Evolutionary conservation across 2,113 vertebrate genomes (phyloP).

Genomic region (Pterocles burchelli): DNA sequence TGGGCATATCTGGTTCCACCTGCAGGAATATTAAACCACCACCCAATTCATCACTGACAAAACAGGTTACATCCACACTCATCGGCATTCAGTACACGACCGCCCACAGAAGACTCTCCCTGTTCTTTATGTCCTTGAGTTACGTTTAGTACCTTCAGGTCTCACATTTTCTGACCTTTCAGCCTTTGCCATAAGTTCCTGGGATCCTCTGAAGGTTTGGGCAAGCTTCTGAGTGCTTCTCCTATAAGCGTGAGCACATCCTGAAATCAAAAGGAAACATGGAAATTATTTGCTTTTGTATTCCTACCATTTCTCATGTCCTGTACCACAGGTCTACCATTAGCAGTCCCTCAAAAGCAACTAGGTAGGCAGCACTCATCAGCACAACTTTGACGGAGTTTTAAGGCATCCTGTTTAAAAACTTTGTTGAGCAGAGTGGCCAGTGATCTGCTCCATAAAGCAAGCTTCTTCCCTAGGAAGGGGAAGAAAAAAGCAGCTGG

Average conservation of each 20-base stretch:
- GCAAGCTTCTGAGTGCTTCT: constrained; percentile 62
- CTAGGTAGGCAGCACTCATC: not conserved
- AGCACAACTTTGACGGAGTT: not conserved
- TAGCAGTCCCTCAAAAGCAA: not conserved
- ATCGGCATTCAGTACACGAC: not conserved
- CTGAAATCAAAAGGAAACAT: not conserved
- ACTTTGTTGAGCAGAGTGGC: not conserved
- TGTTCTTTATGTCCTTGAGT: not conserved
- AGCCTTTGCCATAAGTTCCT: constrained; percentile 73
- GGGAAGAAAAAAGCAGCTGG: not conserved
- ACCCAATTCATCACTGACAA: not conserved
- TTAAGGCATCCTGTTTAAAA: not conserved
- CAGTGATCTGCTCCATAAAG: not conserved
- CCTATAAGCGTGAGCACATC: constrained; percentile 45
- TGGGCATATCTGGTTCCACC: not conserved
- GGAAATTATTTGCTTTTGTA: not conserved
- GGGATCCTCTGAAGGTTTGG: constrained; percentile 69
- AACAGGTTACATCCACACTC: not conserved
- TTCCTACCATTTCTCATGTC: not conserved
- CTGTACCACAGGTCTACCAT: not conserved
- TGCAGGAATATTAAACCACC: not conserved
- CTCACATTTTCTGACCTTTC: not conserved
- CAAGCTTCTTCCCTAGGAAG: not conserved
- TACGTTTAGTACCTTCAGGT: not conserved
- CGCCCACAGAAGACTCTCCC: not conserved